A percentile compares a stretch with the other conserved stretches of the same genome.
Conservation (phyloP, 2,888 invertebrate genomes). For the Drosophila vallismaia region DNA sequence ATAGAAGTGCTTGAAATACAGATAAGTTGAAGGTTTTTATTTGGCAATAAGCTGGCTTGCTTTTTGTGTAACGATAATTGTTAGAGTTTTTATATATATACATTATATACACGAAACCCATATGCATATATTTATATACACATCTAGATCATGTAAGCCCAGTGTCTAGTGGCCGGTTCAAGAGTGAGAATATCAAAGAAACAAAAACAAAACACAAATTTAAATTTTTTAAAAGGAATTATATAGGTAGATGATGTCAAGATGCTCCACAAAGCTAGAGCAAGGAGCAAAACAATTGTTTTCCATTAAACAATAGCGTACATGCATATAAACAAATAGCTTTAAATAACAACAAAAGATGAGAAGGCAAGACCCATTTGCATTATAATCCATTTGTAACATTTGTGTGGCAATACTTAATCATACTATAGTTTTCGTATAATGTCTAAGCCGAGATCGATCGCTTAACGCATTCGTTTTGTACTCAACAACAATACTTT, state of each 20-base stretch:
- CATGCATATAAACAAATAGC: slow-evolving; percentile 70
- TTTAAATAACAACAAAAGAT: slow-evolving; percentile 61
- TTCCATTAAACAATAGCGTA: slow-evolving; percentile 65
- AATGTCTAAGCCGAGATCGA: slow-evolving; percentile 3
- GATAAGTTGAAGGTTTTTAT: slow-evolving; percentile 51
- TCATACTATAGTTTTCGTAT: slow-evolving; percentile 45
- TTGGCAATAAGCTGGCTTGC: slow-evolving; percentile 61
- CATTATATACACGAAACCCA: slow-evolving; percentile 6
- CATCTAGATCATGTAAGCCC: slow-evolving; percentile 67
- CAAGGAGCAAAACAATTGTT: slow-evolving; percentile 59
- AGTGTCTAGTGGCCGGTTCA: slow-evolving; percentile 73
- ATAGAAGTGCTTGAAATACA: slow-evolving; percentile 69
- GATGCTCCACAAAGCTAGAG: not conserved
- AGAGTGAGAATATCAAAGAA: slow-evolving; percentile 68
- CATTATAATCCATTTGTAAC: slow-evolving; percentile 29
- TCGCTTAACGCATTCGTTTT: not conserved
- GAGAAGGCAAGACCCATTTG: slow-evolving; percentile 25
- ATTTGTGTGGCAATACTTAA: slow-evolving; percentile 53
- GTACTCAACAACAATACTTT: not conserved
- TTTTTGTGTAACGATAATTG: slow-evolving; percentile 64
- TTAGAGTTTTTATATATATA: slow-evolving; percentile 64
- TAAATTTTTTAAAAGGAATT: slow-evolving; percentile 49
- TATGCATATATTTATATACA: slow-evolving; percentile 37
- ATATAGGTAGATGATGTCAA: slow-evolving; percentile 32
- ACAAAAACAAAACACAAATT: slow-evolving; percentile 40